Conservation (phyloP, 2,113 vertebrate species). For the Myocastor coypus region DNA sequence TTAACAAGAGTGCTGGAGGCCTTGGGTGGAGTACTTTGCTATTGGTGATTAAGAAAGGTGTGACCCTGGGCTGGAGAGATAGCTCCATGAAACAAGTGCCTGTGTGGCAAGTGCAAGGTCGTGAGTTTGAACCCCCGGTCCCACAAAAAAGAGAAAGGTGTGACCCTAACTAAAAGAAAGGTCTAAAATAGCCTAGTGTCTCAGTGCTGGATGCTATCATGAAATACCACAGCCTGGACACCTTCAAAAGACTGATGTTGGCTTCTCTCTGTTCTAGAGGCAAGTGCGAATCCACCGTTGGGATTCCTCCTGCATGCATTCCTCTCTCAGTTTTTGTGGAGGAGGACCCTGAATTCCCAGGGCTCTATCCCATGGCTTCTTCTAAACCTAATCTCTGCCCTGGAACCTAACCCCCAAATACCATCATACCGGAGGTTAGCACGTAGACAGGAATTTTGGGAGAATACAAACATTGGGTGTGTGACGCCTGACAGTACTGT, state of each 20-base stretch:
- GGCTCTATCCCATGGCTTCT: neutral
- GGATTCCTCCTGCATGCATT: neutral
- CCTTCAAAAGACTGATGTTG: neutral
- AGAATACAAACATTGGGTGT: neutral
- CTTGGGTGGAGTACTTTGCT: neutral
- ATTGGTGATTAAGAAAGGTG: neutral
- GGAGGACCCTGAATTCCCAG: neutral
- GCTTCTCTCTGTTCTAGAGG: neutral
- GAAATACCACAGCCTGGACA: neutral
- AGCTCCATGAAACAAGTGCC: too few relatives aligned
- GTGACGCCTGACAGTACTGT: neutral
- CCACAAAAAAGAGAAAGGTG: too few relatives aligned
- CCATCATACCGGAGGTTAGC: too few relatives aligned
- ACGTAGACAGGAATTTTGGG: neutral
- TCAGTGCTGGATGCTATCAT: neutral
- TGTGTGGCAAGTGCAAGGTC: too few relatives aligned
- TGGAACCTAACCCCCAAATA: neutral
- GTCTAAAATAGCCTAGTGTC: neutral
- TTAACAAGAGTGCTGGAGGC: too few relatives aligned
- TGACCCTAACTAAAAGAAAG: conserved; percentile 29
- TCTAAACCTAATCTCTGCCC: too few relatives aligned
- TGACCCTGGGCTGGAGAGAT: too few relatives aligned
- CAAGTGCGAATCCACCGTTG: neutral
- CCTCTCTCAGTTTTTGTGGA: neutral
- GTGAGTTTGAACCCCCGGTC: too few relatives aligned